Evolutionary conservation across 2,797 vertebrate genomes (phyloP), one percentile per base, ranked within the genome.

Genomic region (Premnoplex brunnescens): DNA sequence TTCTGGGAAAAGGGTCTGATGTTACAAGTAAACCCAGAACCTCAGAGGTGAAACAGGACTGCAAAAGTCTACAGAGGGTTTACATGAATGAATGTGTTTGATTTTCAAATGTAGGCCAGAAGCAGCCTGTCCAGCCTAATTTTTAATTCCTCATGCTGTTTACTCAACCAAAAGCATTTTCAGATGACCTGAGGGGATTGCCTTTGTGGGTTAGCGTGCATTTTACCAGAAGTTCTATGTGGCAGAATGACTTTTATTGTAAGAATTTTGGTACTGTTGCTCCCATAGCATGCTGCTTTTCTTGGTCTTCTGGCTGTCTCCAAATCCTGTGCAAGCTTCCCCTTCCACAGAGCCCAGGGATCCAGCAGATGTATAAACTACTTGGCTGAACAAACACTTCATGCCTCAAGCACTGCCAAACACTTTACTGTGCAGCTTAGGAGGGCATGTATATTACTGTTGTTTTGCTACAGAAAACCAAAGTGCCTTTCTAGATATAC

Each of bases 151-250:
- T 55, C 1, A 1, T 27, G 41, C 48, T 91, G 85, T 92, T 93
- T 78, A 88, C 91, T 93, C 93, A 94, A 72, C 81, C 68, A 82
- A 88, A 86, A 92, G n/a, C 46, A 51, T 66, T 93, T 95, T 91
- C 79, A 89, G 62, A 81, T 3, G 24, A 84, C 91, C 69, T 59
- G 41, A 68, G 82, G 89, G 44, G 24, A 85, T 37, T 83, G 89
- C 59, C 55, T 92, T 93, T 83, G 81, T 67, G 94, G 79, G 69
- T 89, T 82, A 94, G 27, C 9, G 44, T 76, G 73, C 52, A 56
- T 68, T 93, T 93, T 62, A 91, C 91, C 91, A 84, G 52, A 84
- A 88, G 88, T 32, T 66, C 85, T 91, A 41, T 89, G 91, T 93
- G 88, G 85, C 59, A 86, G 49, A 81, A 86, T 22, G 7, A 55